A percentile compares a stretch with the other conserved stretches of the same genome.
phyloP scores from a whole-genome alignment of 2,888 invertebrate genomes.

The Himalopsyche japonica region DNA sequence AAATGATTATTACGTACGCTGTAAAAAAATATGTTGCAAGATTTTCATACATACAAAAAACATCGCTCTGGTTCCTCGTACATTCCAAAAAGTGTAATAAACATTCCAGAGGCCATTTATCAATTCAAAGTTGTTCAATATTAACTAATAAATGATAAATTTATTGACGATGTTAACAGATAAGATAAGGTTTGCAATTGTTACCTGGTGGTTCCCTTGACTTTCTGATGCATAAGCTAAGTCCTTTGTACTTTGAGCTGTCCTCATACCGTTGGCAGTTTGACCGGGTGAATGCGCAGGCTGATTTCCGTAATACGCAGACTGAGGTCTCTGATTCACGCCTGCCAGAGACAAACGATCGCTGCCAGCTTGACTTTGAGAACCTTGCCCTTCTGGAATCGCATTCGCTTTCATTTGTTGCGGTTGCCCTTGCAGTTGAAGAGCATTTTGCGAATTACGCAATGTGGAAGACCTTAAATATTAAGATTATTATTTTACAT shows the following conservation, averaged over 20 bases:
- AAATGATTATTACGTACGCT: too few relatives aligned
- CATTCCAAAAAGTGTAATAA: too few relatives aligned
- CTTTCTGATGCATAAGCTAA: constrained; percentile 14
- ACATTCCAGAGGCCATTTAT: too few relatives aligned
- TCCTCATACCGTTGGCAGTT: constrained; percentile 38
- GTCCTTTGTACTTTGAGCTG: constrained; percentile 33
- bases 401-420: constrained; percentile 27
- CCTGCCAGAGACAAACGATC: constrained; percentile 12
- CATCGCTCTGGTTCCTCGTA: too few relatives aligned
- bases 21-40: too few relatives aligned
- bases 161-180: not conserved
- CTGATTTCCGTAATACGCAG: constrained; percentile 56
- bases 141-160: not conserved
- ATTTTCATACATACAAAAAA: too few relatives aligned
- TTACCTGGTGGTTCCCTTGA: constrained; percentile 26
- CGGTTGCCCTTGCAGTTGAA: constrained; percentile 58
- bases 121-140: not conserved
- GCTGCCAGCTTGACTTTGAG: not conserved
- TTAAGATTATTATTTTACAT: not conserved
- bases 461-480: constrained; percentile 55
- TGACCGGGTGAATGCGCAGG: constrained; percentile 42
- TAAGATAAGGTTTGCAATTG: too few relatives aligned
- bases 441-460: constrained; percentile 65
- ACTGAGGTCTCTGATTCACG: constrained; percentile 58
- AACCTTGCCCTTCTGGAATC: not conserved